Evolutionary conservation across 2,113 vertebrate species (phyloP), one percentile per base, ranked within the genome.

Genomic region (Stegostoma tigrinum): DNA sequence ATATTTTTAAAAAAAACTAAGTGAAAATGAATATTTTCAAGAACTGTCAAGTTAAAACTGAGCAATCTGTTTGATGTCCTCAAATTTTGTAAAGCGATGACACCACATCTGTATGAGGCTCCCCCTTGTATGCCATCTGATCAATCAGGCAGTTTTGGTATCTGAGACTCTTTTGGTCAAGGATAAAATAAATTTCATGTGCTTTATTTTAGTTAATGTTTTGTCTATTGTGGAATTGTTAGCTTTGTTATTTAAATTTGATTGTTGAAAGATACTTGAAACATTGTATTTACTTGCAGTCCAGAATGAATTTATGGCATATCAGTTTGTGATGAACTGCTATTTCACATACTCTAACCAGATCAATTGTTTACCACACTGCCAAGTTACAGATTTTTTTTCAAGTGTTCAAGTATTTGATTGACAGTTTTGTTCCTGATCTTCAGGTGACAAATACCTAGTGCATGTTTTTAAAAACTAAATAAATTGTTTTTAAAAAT

Each of bases 251-350:
- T 10, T 61, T 61, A 61, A 61, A 61, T 61, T 61, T 61, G 55
- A 7, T 61, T 7, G 55, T 61, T 12, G 55, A 61, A 61, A 61
- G 38, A 48, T 27, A 70, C 10, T 75, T 72, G 67, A 52, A 72
- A 72, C 45, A 75, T 48, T 90, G 52, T 55, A 55, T 94, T 94
- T 68, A 94, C n/a, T 68, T 94, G 70, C 48, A 95, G 24, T 70
- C 3, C n/a, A 34, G 42, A 8, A 14, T 72, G 23, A 7, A 95
- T 72, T 48, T 48, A 23, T 42, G 45, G 45, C 5, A 12, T 68
- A 45, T 93, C 70, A 52, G 38, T 52, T 95, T 95, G 52, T 72
- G 68, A 72, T 95, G 94, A 95, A 75, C 67, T 72, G 12, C 70
- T 15, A 30, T 45, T 68, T 42, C 67, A 75, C 34, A n/a, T 90